phyloP scores from a whole-genome alignment of 2,113 vertebrate genomes.

The Muntiacus reevesi region DNA sequence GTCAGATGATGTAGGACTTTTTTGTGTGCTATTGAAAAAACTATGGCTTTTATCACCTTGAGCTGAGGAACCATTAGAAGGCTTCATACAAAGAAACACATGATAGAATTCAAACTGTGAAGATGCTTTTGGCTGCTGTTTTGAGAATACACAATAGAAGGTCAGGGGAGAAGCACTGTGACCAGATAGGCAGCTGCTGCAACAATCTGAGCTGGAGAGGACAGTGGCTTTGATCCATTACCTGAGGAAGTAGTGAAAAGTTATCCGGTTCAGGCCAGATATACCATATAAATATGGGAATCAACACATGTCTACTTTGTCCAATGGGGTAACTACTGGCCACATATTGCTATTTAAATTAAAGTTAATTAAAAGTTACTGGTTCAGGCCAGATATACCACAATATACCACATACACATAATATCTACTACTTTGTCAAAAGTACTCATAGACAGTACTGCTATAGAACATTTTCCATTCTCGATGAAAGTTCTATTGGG shows the following conservation, averaged over 20 bases:
- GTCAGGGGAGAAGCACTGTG: too few species aligned
- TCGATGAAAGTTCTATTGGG: background rate
- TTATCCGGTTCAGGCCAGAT: background rate
- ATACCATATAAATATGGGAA: background rate
- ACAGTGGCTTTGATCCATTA: background rate
- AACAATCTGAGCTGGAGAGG: background rate
- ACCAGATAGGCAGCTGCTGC: background rate
- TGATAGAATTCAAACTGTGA: background rate
- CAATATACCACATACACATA: too few species aligned
- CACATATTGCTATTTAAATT: background rate
- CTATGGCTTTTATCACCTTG: background rate
- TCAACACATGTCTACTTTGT: background rate
- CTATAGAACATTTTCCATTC: background rate
- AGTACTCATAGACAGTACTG: background rate
- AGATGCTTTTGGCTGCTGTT: background rate
- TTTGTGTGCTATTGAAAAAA: background rate
- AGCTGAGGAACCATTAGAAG: too few species aligned
- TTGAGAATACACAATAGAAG: background rate
- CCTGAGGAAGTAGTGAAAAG: background rate
- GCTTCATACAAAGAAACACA: background rate
- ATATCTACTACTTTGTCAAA: too few species aligned
- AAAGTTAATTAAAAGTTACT: background rate
- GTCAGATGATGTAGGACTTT: background rate
- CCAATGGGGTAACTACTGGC: background rate
- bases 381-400: too few species aligned